A percentile compares a stretch with the other conserved stretches of the same genome.
phyloP scores from a whole-genome alignment of 2,888 invertebrate genomes.

The Dione vanillae region DNA sequence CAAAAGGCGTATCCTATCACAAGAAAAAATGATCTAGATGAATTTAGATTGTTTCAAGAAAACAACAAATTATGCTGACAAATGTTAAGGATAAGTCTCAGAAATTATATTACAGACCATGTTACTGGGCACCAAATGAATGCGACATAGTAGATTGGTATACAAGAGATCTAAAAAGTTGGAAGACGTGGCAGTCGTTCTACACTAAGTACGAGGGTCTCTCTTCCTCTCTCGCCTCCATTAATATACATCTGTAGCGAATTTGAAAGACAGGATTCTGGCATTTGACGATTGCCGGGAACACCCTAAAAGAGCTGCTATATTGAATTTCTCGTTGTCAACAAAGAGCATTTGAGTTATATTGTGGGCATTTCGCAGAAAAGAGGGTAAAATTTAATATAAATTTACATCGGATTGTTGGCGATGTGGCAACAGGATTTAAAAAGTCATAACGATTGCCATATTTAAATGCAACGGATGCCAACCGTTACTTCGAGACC shows the following conservation, averaged over 20 bases:
- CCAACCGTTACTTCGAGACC: constrained; percentile 36
- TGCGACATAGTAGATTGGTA: constrained; percentile 20
- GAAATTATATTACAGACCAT: constrained; percentile 50
- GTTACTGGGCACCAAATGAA: not conserved
- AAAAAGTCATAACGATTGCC: not conserved
- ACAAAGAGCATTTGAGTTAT: not conserved
- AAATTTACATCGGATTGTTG: constrained; percentile 51
- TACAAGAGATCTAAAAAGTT: constrained; percentile 51
- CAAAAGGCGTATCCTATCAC: constrained; percentile 23
- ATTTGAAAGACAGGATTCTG: constrained; percentile 62
- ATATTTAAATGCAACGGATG: constrained; percentile 51
- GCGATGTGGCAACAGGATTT: constrained; percentile 52
- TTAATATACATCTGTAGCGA: constrained; percentile 64
- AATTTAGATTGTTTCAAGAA: constrained; percentile 38
- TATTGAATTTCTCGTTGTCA: not conserved
- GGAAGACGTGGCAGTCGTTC: constrained; percentile 50
- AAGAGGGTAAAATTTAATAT: rapidly evolving
- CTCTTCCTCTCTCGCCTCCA: too few species aligned
- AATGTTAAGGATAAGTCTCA: constrained; percentile 49
- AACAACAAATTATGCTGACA: constrained; percentile 49
- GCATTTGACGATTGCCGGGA: constrained; percentile 55
- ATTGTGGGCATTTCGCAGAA: constrained; percentile 8
- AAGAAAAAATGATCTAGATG: constrained; percentile 39
- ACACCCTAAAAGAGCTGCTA: constrained; percentile 49
- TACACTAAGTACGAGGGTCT: constrained; percentile 44